Evolutionary conservation across 2,113 vertebrate genomes (phyloP), one percentile per base, ranked within the genome.

Genomic region (Polyodon spathula): DNA sequence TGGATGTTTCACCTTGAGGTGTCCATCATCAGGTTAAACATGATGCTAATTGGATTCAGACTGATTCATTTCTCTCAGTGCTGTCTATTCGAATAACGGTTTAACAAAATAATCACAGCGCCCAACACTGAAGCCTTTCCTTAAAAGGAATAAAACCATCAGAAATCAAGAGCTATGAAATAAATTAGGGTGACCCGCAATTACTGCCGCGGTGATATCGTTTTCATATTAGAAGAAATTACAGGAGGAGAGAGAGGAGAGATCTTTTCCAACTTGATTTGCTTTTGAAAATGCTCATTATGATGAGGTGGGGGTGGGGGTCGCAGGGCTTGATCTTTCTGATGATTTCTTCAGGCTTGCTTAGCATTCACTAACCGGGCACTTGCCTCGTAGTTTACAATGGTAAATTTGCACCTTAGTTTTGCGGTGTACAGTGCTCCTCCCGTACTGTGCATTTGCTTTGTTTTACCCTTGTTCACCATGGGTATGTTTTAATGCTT

Each of bases 1-100:
- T 83, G 80, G 85, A 81, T 84, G 83, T 89, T 87, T 93, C 93
- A 94, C 93, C 92, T 93, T 92, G 90, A 93, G 86, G 88, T 84
- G 91, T 93, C 88, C 86, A 89, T 95, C 93, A 93, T 86, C 86
- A 87, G 89, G 91, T 94, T 95, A 93, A 95, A 95, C 92, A 94
- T 92, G 90, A 93, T 88, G 90, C 90, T 93, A 97, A 96, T 93
- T 94, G 93, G 86, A 95, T 92, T 91, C 90, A 87, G 89, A 92
- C 86, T 89, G 88, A 92, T 96, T 94, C 90, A 92, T 94, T 92
- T 92, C 89, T 89, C 88, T 89, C 87, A 86, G 84, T 88, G 87
- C 91, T 92, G 91, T 94, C 93, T 90, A 89, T 93, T 93, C 88
- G 83, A 91, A 95, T 97, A 93, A 90, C 73, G 79, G 79, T 86